These are phyloP conservation scores for Turdus rufiventris DNA, from an alignment of 2,113 vertebrate species.

Conservation along the genomic window DNA sequence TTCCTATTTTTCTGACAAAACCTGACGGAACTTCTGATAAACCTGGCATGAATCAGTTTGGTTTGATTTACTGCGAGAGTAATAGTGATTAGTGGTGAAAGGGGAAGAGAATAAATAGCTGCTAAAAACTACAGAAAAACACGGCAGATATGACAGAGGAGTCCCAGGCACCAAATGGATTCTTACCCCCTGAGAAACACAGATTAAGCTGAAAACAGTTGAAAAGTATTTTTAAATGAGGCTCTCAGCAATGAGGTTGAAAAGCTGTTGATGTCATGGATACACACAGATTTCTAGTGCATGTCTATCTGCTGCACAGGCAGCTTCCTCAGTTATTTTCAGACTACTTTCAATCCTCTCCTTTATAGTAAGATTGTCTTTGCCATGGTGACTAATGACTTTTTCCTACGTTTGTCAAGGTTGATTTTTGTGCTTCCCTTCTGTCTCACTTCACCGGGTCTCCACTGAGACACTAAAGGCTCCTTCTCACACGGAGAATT, in stretches of 20 bases:
- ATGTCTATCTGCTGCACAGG: not conserved
- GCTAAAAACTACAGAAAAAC: not conserved
- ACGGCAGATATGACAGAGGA: not conserved
- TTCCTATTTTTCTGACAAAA: not conserved
- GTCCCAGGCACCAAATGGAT: not conserved
- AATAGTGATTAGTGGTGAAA: not conserved
- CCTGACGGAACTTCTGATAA: not conserved
- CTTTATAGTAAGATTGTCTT: not conserved
- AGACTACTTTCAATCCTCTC: not conserved
- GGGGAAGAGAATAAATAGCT: not conserved
- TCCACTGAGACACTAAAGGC: not conserved
- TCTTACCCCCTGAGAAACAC: not conserved
- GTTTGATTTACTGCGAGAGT: not conserved
- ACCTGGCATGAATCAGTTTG: not conserved
- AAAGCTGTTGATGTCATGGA: not conserved
- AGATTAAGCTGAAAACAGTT: not conserved
- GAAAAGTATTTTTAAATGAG: not conserved
- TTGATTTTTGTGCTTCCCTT: not conserved
- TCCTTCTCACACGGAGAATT: not conserved
- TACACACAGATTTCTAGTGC: not conserved
- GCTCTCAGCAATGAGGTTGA: not conserved
- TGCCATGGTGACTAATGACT: not conserved
- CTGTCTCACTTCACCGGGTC: not conserved
- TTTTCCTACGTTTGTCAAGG: not conserved
- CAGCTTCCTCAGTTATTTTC: not conserved